A percentile compares a stretch with the other conserved stretches of the same genome.
Evolutionary conservation across 2,797 vertebrate genomes (phyloP).

Genomic region (Salarias fasciatus): DNA sequence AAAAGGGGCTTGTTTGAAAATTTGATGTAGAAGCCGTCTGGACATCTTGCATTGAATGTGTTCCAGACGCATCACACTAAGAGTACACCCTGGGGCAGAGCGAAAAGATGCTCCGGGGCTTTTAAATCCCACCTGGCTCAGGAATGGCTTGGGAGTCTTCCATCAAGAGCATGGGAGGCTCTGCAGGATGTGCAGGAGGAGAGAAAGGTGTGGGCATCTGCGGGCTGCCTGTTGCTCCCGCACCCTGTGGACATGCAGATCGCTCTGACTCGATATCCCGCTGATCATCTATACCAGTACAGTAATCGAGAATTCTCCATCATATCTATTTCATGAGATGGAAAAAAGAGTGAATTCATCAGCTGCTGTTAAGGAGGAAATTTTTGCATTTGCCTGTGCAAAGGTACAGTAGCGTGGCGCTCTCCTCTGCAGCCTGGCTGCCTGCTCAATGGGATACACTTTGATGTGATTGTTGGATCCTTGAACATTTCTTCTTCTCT

Average conservation of each 20-base stretch:
- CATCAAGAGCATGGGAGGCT: conserved; percentile 17
- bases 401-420: conserved; percentile 31
- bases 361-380: neutral
- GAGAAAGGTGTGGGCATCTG: conserved; percentile 7
- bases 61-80: conserved; percentile 18
- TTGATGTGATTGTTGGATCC: conserved; percentile 70
- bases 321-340: conserved; percentile 1
- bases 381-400: conserved; percentile 2
- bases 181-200: conserved; percentile 2
- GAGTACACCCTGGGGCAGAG: conserved; percentile 15
- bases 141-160: conserved; percentile 25
- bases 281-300: neutral
- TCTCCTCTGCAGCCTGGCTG: conserved; percentile 21
- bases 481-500: conserved; percentile 57
- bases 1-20: neutral
- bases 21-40: conserved; percentile 8
- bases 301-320: neutral
- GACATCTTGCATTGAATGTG: conserved; percentile 11
- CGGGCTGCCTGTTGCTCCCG: conserved; percentile 1
- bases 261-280: neutral
- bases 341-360: conserved; percentile 1
- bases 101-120: conserved; percentile 29
- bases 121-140: conserved; percentile 34
- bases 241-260: neutral
- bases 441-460: conserved; percentile 39